Conservation (phyloP, 2,888 invertebrate genomes). For the Chydorus sphaericus region DNA sequence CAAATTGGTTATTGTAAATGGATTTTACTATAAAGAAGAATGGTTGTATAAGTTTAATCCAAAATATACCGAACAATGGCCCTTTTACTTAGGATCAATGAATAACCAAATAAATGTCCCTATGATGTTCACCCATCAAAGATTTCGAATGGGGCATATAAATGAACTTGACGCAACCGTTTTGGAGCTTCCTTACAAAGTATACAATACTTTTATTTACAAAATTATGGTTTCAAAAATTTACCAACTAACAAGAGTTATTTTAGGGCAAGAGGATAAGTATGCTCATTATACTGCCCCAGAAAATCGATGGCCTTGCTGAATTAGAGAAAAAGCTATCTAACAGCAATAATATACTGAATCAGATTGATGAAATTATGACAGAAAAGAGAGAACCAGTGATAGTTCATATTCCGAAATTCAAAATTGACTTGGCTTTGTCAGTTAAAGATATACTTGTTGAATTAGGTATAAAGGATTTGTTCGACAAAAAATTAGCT, state of each 20-base stretch:
- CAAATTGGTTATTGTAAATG: constrained; percentile 60
- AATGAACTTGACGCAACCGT: constrained; percentile 47
- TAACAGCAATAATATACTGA: too few species aligned
- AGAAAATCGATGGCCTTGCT: too few species aligned
- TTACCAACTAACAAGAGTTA: too few species aligned
- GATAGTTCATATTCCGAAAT: constrained; percentile 55
- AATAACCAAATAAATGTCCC: constrained; percentile 43
- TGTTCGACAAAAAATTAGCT: constrained; percentile 42
- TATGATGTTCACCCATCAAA: constrained; percentile 53
- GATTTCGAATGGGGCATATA: constrained; percentile 44
- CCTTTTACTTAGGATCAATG: constrained; percentile 6
- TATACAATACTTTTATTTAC: too few species aligned
- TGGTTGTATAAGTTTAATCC: constrained; percentile 39
- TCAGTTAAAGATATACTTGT: constrained; percentile 36
- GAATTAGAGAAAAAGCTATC: too few species aligned
- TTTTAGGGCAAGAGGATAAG: too few species aligned
- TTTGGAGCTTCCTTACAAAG: constrained; percentile 54
- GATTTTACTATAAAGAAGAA: constrained; percentile 69
- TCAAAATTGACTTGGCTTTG: constrained; percentile 60
- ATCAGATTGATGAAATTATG: too few species aligned
- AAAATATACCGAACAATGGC: constrained; percentile 12
- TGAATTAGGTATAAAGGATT: constrained; percentile 52
- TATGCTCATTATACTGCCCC: too few species aligned
- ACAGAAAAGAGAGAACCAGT: too few species aligned
- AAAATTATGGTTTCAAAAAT: too few species aligned